These are phyloP conservation scores for Botia almorhae DNA, from an alignment of 2,797 vertebrate genomes.

Conservation along the genomic window DNA sequence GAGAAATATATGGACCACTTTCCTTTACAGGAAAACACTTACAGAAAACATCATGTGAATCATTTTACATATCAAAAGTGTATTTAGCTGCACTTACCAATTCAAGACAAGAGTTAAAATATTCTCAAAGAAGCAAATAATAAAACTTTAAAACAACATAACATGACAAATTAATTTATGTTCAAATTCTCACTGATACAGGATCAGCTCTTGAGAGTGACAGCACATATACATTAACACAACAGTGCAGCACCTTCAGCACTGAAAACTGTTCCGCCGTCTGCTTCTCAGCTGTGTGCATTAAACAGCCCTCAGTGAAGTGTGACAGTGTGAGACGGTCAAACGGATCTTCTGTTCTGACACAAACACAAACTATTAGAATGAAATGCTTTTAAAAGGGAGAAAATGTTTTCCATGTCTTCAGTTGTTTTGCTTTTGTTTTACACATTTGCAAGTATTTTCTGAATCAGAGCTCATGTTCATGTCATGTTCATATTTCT, in stretches of 20 bases:
- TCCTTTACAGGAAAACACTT: background rate
- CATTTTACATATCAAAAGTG: too few species aligned
- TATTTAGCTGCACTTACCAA: too few species aligned
- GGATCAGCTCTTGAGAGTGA: background rate
- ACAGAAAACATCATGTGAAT: background rate
- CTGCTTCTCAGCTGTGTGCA: background rate
- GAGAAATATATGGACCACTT: too few species aligned
- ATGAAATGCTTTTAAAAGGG: background rate
- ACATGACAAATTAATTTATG: background rate
- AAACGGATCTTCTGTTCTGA: background rate
- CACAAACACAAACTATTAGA: background rate
- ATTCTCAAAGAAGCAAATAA: too few species aligned
- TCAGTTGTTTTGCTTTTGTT: too few species aligned
- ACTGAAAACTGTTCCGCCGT: background rate
- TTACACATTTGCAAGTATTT: too few species aligned
- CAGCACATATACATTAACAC: background rate
- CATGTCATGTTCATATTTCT: too few species aligned
- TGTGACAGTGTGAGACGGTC: background rate
- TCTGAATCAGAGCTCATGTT: too few species aligned
- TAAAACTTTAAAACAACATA: too few species aligned
- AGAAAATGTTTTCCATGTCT: too few species aligned
- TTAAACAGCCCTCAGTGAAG: conserved; percentile 35
- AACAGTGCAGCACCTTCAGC: conserved; percentile 36
- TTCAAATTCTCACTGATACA: background rate
- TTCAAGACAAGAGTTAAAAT: too few species aligned